Conservation (phyloP, 2,888 invertebrate genomes). For the Podotricha telesiphe region DNA sequence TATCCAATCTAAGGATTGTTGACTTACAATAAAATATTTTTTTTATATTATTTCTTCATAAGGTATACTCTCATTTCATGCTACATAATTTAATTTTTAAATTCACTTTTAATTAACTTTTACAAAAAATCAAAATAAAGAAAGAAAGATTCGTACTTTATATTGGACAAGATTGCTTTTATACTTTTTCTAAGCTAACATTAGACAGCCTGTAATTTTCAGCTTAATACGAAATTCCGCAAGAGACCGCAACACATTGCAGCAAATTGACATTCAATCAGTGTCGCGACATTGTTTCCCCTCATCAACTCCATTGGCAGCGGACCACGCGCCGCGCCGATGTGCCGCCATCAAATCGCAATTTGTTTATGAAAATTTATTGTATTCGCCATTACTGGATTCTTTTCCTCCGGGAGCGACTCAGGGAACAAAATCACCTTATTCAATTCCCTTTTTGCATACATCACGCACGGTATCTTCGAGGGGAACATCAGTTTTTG, state of each 20-base stretch:
- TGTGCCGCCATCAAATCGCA: slow-evolving; percentile 82
- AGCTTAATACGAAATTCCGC: slow-evolving; percentile 35
- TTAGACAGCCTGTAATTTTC: slow-evolving; percentile 36
- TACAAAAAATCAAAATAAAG: too few relatives aligned
- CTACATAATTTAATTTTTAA: too few relatives aligned
- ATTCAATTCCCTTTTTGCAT: slow-evolving; percentile 84
- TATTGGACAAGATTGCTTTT: too few relatives aligned
- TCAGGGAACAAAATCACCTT: slow-evolving; percentile 82
- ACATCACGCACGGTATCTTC: slow-evolving; percentile 78
- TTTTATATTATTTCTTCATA: too few relatives aligned
- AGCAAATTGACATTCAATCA: slow-evolving; percentile 82
- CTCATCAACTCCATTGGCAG: slow-evolving; percentile 82
- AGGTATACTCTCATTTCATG: too few relatives aligned
- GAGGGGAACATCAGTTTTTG: slow-evolving; percentile 75
- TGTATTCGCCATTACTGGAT: slow-evolving; percentile 83
- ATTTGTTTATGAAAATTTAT: slow-evolving; percentile 85
- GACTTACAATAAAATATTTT: too few relatives aligned
- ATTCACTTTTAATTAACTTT: too few relatives aligned
- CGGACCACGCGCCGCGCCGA: slow-evolving; percentile 71
- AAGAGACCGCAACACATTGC: slow-evolving; percentile 51
- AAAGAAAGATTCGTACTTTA: too few relatives aligned
- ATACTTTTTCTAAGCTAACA: slow-evolving; percentile 8
- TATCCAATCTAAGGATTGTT: too few relatives aligned
- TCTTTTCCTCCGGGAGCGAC: slow-evolving; percentile 81
- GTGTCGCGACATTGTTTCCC: slow-evolving; percentile 81